Percentiles rank a stretch among this genome's conserved stretches.
phyloP scores from a whole-genome alignment of 35 echinoderm and acorn worm genomes.

The Heliocidaris tuberculata region DNA sequence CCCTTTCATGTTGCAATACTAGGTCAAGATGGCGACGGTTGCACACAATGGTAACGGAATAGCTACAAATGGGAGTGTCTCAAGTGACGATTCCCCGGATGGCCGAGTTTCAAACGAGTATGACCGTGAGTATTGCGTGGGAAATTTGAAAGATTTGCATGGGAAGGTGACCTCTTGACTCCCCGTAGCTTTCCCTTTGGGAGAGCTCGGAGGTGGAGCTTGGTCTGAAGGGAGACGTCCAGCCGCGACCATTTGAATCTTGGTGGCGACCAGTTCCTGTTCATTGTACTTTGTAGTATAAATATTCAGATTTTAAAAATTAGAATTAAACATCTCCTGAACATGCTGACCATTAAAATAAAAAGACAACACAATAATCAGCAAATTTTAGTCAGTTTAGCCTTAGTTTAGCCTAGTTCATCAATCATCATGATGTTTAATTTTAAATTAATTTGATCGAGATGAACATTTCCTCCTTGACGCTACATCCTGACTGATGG shows the following conservation, averaged over 20 bases:
- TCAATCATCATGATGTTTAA: no score
- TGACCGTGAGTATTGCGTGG: constrained; percentile 41
- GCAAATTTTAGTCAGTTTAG: no score
- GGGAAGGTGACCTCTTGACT: neutral
- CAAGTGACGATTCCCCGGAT: neutral
- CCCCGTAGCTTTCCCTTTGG: neutral
- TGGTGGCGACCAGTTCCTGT: neutral
- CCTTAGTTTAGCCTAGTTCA: no score
- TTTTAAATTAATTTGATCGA: no score
- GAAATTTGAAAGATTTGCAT: neutral
- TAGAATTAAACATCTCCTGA: neutral
- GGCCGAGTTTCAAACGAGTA: constrained; percentile 26
- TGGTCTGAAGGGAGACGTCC: neutral
- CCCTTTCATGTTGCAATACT: neutral
- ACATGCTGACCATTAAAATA: neutral
- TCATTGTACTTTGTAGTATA: no score
- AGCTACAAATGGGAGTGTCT: constrained; percentile 40
- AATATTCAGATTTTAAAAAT: neutral
- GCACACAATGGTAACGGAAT: constrained; percentile 39
- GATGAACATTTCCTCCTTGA: no score
- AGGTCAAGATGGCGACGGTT: constrained; percentile 26
- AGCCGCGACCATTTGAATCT: neutral
- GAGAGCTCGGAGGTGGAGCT: neutral
- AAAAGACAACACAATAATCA: no score
- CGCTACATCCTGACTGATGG: no score